Evolutionary conservation across 2,888 invertebrate genomes (phyloP).

Genomic region (Eilema griseolum): DNA sequence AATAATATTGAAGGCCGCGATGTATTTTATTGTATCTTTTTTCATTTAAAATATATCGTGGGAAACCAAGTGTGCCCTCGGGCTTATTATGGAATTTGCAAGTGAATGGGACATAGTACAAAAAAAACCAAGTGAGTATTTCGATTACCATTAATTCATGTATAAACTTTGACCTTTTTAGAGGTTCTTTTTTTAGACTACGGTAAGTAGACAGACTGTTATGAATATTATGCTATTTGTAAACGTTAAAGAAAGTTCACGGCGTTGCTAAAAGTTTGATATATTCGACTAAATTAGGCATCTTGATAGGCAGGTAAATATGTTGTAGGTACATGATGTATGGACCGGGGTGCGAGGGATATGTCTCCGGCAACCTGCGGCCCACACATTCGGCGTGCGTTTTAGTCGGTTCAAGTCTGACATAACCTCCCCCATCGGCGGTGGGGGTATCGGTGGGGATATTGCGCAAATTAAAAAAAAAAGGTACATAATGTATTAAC

Average conservation of each 20-base stretch:
- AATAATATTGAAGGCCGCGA: not conserved
- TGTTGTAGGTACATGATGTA: not conserved
- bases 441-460: too few species aligned
- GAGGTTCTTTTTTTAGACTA: conserved; percentile 27
- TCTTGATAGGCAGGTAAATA: too few species aligned
- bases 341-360: too few species aligned
- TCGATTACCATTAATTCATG: conserved; percentile 63
- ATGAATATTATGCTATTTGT: conserved; percentile 38
- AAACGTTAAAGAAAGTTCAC: conserved; percentile 31
- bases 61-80: conserved; percentile 88
- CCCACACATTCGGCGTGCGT: too few species aligned
- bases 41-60: conserved; percentile 75
- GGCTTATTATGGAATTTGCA: conserved; percentile 85
- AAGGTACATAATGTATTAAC: not conserved
- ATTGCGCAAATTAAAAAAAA: too few species aligned
- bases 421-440: too few species aligned
- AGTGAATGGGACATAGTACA: conserved; percentile 68
- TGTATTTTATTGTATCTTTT: conserved; percentile 44
- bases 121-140: conserved; percentile 60
- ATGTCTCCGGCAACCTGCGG: too few species aligned
- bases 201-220: conserved; percentile 28
- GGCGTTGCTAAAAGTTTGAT: not conserved
- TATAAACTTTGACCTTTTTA: conserved; percentile 40
- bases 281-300: not conserved
- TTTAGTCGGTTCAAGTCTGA: too few species aligned